Evolutionary conservation across 2,113 vertebrate species (phyloP).

Genomic region (Dromiciops gliroides): DNA sequence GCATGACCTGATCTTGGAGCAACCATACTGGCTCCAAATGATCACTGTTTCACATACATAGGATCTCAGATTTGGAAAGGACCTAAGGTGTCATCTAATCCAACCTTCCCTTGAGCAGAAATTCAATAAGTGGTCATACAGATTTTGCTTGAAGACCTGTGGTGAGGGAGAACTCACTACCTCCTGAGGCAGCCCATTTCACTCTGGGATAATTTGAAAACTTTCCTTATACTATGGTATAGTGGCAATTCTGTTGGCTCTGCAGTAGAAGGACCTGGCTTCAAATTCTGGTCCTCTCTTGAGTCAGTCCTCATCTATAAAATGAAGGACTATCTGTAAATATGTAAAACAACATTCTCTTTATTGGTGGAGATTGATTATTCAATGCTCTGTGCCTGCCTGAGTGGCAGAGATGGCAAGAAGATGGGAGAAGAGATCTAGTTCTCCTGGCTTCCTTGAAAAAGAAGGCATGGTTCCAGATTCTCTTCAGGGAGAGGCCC

Average conservation of each 20-base stretch:
- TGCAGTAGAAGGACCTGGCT: neutral
- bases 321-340: neutral
- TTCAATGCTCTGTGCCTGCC: neutral
- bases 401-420: neutral
- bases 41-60: neutral
- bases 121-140: neutral
- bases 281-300: neutral
- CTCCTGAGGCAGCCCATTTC: neutral
- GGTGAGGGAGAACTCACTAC: neutral
- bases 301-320: neutral
- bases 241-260: neutral
- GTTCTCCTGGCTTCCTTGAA: neutral
- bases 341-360: neutral
- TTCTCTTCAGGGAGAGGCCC: neutral
- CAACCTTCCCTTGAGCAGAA: neutral
- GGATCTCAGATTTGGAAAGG: neutral
- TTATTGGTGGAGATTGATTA: neutral
- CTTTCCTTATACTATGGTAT: neutral
- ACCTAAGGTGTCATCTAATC: neutral
- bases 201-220: neutral
- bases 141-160: neutral
- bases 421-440: neutral
- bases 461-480: neutral
- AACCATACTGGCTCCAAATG: neutral
- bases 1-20: neutral